These are phyloP conservation scores for Gyrodactylus bullatarudis DNA, from an alignment of 1,140 invertebrate species.

Conservation along the genomic window DNA sequence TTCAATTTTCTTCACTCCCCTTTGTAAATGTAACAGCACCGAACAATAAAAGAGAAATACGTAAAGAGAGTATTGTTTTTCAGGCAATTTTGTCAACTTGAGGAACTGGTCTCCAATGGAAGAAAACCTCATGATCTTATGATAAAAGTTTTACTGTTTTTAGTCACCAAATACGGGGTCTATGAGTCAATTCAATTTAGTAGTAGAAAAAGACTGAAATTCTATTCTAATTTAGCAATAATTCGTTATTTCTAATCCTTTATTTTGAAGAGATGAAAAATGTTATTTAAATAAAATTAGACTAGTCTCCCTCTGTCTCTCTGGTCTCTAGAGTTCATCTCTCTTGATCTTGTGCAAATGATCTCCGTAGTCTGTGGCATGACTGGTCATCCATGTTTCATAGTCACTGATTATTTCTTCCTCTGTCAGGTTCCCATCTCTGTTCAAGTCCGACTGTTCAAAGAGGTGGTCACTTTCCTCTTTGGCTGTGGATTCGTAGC, in stretches of 20 bases:
- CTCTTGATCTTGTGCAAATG: conserved; percentile 39
- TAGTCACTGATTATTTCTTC: conserved; percentile 55
- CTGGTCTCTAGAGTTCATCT: neutral
- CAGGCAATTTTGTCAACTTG: no score
- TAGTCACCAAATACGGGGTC: no score
- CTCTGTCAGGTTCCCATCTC: conserved; percentile 42
- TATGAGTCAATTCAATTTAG: no score
- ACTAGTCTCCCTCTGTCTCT: neutral
- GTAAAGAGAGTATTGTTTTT: no score
- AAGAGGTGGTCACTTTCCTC: conserved; percentile 71
- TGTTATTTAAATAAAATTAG: neutral
- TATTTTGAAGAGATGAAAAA: neutral
- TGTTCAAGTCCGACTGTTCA: conserved; percentile 47
- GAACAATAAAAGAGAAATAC: no score
- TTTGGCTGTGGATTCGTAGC: conserved; percentile 37
- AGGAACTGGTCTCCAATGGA: no score
- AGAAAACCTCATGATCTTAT: no score
- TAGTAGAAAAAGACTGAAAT: no score
- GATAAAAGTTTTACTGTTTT: no score
- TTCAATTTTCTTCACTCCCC: no score
- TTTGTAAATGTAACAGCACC: no score
- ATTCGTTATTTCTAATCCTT: neutral
- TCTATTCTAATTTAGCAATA: no score
- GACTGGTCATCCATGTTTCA: conserved; percentile 66
- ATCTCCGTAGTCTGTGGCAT: conserved; percentile 71